Evolutionary conservation across 2,797 vertebrate genomes (phyloP).

Genomic region (Spinus pinus): DNA sequence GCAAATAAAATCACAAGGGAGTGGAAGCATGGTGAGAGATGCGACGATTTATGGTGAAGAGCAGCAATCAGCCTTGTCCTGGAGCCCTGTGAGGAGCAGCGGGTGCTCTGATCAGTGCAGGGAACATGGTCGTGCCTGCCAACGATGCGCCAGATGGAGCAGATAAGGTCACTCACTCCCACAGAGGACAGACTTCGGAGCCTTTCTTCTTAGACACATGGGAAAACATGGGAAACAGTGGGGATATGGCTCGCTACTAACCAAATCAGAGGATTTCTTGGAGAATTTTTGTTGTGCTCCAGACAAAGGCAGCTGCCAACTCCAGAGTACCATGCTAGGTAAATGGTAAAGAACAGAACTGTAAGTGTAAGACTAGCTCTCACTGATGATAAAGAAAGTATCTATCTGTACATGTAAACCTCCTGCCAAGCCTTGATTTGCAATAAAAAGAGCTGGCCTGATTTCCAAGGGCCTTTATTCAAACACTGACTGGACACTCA

Average conservation of each 20-base stretch:
- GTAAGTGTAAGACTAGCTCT: neutral
- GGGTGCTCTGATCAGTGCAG: neutral
- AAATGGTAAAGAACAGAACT: neutral
- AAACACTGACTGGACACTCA: neutral
- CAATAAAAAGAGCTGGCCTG: neutral
- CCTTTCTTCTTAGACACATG: neutral
- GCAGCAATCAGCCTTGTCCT: neutral
- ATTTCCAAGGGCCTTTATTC: neutral
- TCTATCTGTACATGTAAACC: neutral
- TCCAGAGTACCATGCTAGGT: neutral
- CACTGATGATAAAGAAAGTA: neutral
- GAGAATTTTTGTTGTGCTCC: neutral
- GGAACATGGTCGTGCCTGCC: neutral
- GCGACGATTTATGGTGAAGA: neutral
- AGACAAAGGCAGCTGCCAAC: neutral
- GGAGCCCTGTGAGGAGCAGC: neutral
- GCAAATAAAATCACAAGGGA: neutral
- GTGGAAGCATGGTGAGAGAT: neutral
- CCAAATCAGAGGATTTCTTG: neutral
- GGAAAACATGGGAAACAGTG: neutral
- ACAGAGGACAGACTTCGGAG: neutral
- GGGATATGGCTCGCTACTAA: neutral
- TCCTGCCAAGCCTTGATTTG: neutral
- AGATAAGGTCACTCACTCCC: slow-evolving; percentile 16
- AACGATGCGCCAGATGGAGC: neutral